A percentile compares a stretch with the other conserved stretches of the same genome.
Evolutionary conservation across 2,113 vertebrate species (phyloP).

Genomic region (Paracyprichromis sp.): DNA sequence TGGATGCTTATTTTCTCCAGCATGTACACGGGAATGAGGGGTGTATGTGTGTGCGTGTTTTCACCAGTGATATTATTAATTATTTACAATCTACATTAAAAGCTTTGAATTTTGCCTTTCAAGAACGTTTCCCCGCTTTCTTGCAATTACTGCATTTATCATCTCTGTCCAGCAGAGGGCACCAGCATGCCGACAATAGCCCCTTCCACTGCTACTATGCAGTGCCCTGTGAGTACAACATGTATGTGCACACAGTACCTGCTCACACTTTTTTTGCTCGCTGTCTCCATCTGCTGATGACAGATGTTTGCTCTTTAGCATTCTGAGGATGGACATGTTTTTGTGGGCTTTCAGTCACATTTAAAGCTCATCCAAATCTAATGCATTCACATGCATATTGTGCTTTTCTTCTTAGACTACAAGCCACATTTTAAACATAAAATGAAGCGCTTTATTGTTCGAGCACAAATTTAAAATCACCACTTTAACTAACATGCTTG

Average conservation of each 20-base stretch:
- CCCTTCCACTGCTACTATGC: neutral
- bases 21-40: neutral
- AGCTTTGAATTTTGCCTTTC: neutral
- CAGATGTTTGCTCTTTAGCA: neutral
- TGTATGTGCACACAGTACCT: neutral
- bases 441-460: neutral
- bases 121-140: neutral
- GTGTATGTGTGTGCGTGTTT: neutral
- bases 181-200: neutral
- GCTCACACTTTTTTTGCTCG: neutral
- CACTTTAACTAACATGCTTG: neutral
- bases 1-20: neutral
- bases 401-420: neutral
- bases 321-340: neutral
- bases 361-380: neutral
- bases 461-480: neutral
- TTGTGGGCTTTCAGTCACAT: neutral
- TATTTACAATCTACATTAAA: neutral
- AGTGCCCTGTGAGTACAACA: neutral
- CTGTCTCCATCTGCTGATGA: slow-evolving; percentile 20
- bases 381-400: neutral
- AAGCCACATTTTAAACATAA: neutral
- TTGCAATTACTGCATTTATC: neutral
- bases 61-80: neutral
- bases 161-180: slow-evolving; percentile 43